A percentile compares a stretch with the other conserved stretches of the same genome.
Conservation (phyloP, 2,797 vertebrate genomes). For the Pantherophis alleghaniensis region DNA sequence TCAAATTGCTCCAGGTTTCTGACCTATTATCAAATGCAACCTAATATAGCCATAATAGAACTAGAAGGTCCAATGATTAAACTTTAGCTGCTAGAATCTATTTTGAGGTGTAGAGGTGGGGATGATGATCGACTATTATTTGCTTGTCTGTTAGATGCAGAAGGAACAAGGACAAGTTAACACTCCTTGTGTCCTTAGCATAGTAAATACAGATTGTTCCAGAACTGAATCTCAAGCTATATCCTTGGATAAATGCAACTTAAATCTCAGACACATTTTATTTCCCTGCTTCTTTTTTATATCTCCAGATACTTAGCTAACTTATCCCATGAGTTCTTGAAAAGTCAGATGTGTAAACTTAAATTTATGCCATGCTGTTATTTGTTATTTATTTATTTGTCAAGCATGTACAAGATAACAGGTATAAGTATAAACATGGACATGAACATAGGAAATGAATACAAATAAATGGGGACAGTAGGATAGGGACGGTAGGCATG, state of each 20-base stretch:
- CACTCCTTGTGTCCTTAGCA: neutral
- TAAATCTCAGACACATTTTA: neutral
- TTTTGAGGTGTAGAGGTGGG: neutral
- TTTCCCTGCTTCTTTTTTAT: neutral
- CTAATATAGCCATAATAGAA: neutral
- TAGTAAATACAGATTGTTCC: neutral
- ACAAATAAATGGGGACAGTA: too few relatives aligned
- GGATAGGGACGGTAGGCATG: too few relatives aligned
- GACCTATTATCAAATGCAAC: neutral
- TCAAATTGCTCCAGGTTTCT: neutral
- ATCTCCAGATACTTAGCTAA: neutral
- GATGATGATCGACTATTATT: neutral
- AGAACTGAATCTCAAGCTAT: neutral
- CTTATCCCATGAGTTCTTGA: neutral
- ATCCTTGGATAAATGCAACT: neutral
- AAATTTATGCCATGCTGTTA: neutral
- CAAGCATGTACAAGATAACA: too few relatives aligned
- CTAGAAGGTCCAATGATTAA: neutral
- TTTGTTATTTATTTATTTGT: too few relatives aligned
- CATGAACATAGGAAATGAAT: too few relatives aligned
- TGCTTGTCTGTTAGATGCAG: neutral
- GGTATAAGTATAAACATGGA: too few relatives aligned
- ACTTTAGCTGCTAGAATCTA: neutral
- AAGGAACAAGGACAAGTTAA: neutral
- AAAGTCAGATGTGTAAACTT: neutral